Base-by-base conservation (phyloP, 1,140 invertebrate genomes). In the Bombus confusus region DNA sequence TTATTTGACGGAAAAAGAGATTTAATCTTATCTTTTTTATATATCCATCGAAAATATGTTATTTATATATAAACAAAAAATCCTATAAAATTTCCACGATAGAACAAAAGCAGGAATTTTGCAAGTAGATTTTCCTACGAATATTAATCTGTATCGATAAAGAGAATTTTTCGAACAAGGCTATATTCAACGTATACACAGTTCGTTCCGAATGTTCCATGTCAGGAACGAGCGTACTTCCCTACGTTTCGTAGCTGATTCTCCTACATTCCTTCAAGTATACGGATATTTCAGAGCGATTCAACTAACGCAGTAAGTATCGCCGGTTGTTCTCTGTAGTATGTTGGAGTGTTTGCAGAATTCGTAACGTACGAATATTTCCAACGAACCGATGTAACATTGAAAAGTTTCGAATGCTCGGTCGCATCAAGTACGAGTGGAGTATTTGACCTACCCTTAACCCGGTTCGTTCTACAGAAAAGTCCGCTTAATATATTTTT, bases 391-490 rank as follows among this genome's bases (percentile, higher is more conserved):
- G 39, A 75, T 74, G 72, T 66, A 52, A 66, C 73, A 28, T 66
- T 39, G 39, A 66, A 66, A 76, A 37, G 43, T 66, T 34, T n/a
- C 57, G 57, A 78, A 78, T 41, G 28, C 31, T 43, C 9, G n/a
- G 25, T 13, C 6, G 25, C 41, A 37, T 22, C 34, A 39, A 64
- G 57, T 52, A 34, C 3, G 39, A 18, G 34, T 71, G 3, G 52
- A 77, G 62, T 77, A 77, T 83, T 83, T 77, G 73, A 77, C 62
- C 34, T 66, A 41, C 59, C 28, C 73, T 66, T 59, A 34, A 68
- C 41, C 28, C 22, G 22, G 39, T 62, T 22, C 47, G 57, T 75
- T 82, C 28, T 39, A 64, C 28, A 57, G 39, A 34, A 34, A 34
- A 18, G 28, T 10, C n/a, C 28, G n/a, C 37, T 74, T 74, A 62